Evolutionary conservation across 2,888 invertebrate genomes (phyloP), one percentile per base, ranked within the genome.

Genomic region (Drosophila monieri): DNA sequence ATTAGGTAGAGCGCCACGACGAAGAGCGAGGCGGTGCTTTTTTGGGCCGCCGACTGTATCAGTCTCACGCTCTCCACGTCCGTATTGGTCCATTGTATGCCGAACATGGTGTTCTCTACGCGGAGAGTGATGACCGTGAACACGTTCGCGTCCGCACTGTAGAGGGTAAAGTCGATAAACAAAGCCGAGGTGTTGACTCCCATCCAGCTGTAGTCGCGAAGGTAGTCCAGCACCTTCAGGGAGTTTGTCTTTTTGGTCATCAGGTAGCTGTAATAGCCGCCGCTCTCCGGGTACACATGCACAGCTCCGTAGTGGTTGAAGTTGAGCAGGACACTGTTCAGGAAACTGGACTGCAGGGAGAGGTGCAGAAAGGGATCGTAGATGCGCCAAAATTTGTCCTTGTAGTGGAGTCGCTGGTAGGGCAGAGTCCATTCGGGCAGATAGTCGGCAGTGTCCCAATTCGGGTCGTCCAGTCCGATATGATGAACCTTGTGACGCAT

Each of bases 101-200:
- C 89, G 47, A 88, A 90, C 0, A 89, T 80, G 0, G 88, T 88
- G 52, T 80, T 77, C 64, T 91, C 91, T n/a, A 88, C 54, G 1
- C 78, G 55, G 14, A 91, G 54, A 0, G 80, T 89, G 41, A 89
- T 77, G 0, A 91, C 66, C 32, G 78, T 89, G 60, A 91, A 91
- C 0, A 90, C 55, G 59, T 91, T 88, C 1, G 88, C 77, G 51
- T 91, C 90, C 2, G 69, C 80, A 66, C 84, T 89, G 69, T 90
- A 91, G 2, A 91, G 56, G 1, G 90, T 86, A 39, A 91, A 90
- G 54, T 91, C 91, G 6, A 91, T 77, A 10, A 91, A 87, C 1
- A 91, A 23, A 2, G 80, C 90, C 14, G 84, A 78, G 0, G 90
- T 90, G 1, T 73, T 60, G 0, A 52, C 37, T 48, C 88, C 86